Percentiles rank a stretch among this genome's conserved stretches.
Evolutionary conservation across 1,140 invertebrate genomes (phyloP).

Genomic region (Drosophila sp.): DNA sequence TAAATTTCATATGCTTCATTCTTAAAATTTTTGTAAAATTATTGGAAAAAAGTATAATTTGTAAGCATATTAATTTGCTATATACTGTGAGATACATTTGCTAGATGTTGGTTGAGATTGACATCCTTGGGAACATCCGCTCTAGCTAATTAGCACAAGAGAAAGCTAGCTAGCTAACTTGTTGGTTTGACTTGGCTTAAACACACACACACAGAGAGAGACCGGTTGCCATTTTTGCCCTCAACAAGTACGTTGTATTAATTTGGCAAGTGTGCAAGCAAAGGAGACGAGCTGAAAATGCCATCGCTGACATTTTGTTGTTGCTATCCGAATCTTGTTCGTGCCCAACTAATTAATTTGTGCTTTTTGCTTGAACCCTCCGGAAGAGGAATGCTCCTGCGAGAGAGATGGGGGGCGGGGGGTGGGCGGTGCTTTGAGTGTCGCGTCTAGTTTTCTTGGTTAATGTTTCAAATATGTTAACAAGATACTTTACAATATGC

Average conservation of each 20-base stretch:
- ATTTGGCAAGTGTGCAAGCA: constrained; percentile 1
- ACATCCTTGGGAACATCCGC: constrained; percentile 1
- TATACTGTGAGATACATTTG: neutral
- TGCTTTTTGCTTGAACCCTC: neutral
- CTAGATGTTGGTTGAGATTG: neutral
- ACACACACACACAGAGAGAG: neutral
- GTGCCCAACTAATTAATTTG: constrained; percentile 13
- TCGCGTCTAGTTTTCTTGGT: constrained; percentile 58
- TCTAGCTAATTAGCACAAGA: neutral
- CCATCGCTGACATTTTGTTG: constrained; percentile 8
- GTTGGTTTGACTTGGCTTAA: neutral
- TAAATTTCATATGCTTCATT: too few relatives aligned
- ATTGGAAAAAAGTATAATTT: neutral
- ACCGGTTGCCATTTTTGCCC: neutral
- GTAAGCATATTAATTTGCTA: neutral
- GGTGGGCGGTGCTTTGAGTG: neutral
- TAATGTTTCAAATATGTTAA: constrained; percentile 75
- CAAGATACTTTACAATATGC: constrained; percentile 73
- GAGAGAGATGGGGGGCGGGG: neutral
- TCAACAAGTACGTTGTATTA: neutral
- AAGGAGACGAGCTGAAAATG: constrained; percentile 7
- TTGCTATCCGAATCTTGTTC: constrained; percentile 11
- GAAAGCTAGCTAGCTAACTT: neutral
- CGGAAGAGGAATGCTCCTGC: neutral
- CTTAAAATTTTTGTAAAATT: neutral